A percentile compares a stretch with the other conserved stretches of the same genome.
phyloP scores from a whole-genome alignment of 2,113 vertebrate species.

The Rhinoderma darwinii region DNA sequence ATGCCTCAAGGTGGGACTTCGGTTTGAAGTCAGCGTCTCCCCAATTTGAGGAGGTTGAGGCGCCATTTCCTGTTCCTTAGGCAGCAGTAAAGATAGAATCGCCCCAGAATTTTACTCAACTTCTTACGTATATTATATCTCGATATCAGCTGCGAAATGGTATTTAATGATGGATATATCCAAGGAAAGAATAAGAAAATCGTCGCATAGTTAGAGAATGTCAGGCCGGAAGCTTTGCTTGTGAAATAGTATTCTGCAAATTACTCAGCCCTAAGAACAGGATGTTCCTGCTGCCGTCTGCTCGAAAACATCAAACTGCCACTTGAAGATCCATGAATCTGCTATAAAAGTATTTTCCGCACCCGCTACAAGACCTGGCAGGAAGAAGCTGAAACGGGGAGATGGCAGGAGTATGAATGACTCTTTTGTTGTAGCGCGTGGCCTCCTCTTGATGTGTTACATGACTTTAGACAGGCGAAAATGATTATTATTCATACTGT shows the following conservation, averaged over 20 bases:
- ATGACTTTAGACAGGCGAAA: neutral
- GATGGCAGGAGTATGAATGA: neutral
- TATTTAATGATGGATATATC: no score
- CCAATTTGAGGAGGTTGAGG: neutral
- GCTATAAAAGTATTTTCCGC: neutral
- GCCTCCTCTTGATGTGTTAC: neutral
- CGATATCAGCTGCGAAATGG: no score
- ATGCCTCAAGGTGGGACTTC: no score
- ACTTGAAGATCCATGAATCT: neutral
- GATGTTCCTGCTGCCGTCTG: slow-evolving; percentile 16
- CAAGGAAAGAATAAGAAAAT: no score
- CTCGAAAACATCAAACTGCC: slow-evolving; percentile 30
- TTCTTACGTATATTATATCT: no score
- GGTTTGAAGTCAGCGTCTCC: neutral
- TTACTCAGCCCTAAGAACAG: slow-evolving; percentile 17
- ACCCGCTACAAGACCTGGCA: neutral
- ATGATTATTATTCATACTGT: neutral
- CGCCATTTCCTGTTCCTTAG: neutral
- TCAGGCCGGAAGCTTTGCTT: slow-evolving; percentile 12
- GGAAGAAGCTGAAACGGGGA: neutral
- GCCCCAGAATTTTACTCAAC: neutral
- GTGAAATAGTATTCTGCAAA: slow-evolving; percentile 20
- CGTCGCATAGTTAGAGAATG: neutral
- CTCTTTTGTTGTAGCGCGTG: neutral
- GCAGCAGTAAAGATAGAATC: neutral